phyloP scores from a whole-genome alignment of 1,140 invertebrate genomes.

The Pachypsylla venusta region DNA sequence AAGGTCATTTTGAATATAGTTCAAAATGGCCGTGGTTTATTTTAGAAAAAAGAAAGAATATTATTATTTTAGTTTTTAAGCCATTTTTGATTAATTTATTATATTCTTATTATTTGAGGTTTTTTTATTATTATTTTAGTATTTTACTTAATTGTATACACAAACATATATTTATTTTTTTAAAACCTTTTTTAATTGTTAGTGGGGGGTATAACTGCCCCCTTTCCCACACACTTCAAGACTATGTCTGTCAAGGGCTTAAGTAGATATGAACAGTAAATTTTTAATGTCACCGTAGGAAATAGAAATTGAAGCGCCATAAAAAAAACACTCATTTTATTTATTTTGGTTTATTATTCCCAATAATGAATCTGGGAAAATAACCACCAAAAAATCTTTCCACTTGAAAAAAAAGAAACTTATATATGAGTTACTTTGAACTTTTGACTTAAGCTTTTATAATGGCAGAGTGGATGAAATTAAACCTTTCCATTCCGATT shows the following conservation, averaged over 20 bases:
- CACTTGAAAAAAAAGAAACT: too few relatives aligned
- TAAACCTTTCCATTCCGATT: too few relatives aligned
- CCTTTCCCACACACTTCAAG: not conserved
- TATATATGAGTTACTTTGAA: too few relatives aligned
- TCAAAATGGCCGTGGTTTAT: too few relatives aligned
- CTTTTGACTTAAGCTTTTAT: too few relatives aligned
- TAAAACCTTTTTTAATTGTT: not conserved
- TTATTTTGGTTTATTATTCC: too few relatives aligned
- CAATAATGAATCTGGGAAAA: too few relatives aligned
- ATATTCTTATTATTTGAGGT: not conserved
- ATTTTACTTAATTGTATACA: not conserved
- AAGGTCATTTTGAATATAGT: too few relatives aligned
- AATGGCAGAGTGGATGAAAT: too few relatives aligned
- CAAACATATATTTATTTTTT: not conserved
- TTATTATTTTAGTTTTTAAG: constrained; percentile 4
- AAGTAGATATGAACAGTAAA: not conserved
- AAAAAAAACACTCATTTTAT: not conserved
- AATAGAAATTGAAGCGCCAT: not conserved
- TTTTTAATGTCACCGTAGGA: not conserved
- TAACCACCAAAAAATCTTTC: too few relatives aligned
- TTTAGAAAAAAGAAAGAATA: too few relatives aligned
- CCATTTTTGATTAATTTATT: not conserved
- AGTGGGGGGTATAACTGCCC: not conserved
- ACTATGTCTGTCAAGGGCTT: not conserved
- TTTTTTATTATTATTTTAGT: constrained; percentile 1